Conservation (phyloP, 1,140 invertebrate genomes). For the Tribolium castaneum region DNA sequence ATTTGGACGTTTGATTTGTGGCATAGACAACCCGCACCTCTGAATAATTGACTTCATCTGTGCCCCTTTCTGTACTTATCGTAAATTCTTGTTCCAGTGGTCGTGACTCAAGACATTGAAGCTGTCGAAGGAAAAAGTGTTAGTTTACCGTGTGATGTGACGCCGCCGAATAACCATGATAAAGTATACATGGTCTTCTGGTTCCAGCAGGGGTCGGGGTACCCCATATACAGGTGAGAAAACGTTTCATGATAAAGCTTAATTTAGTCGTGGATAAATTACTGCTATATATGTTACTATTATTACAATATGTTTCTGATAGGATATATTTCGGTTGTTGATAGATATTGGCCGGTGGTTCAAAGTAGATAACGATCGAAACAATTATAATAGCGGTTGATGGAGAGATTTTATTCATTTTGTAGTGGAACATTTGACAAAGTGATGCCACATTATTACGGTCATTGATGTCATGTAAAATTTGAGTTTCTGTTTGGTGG, state of each 20-base stretch:
- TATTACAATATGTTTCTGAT: neutral
- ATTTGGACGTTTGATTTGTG: no score
- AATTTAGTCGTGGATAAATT: neutral
- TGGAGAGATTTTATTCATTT: neutral
- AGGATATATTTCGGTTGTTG: neutral
- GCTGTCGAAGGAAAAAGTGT: conserved; percentile 86
- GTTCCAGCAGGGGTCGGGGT: conserved; percentile 87
- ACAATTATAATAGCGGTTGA: neutral
- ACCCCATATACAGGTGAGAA: conserved; percentile 86
- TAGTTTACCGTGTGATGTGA: conserved; percentile 86
- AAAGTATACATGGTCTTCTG: conserved; percentile 91
- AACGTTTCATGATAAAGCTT: neutral
- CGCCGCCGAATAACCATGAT: conserved; percentile 77
- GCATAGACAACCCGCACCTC: no score
- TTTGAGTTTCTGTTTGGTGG: neutral
- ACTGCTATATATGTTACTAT: neutral
- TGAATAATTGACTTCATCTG: no score
- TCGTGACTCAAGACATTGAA: conserved; percentile 70
- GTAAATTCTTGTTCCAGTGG: conserved; percentile 22
- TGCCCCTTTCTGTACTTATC: neutral
- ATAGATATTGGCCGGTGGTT: neutral
- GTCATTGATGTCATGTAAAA: neutral
- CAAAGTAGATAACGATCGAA: neutral
- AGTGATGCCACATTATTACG: neutral
- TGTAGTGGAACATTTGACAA: neutral